Evolutionary conservation across 2,797 vertebrate species (phyloP), one percentile per base, ranked within the genome.

Genomic region (Spinus olivaceus): DNA sequence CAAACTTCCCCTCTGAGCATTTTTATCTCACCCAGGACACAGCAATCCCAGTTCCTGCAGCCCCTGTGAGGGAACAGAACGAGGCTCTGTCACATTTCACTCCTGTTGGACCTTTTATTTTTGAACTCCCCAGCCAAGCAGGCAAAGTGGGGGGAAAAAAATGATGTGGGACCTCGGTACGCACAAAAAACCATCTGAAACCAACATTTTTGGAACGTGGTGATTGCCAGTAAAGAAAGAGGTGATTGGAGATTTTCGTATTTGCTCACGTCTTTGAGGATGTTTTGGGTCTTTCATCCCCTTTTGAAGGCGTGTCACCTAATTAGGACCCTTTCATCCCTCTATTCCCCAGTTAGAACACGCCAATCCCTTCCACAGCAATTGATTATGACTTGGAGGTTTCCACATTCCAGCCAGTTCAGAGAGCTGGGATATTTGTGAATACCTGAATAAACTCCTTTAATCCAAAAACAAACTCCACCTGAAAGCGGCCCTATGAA

Each of bases 371-470:
- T 97, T 97, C 96, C 81, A 94, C 23, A 10, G 97, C 97, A 96
- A 97, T 97, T 94, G 97, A 95, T 96, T 95, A 93, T 97, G 98
- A 97, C 96, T 86, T 97, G 94, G 95, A 97, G 97, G 96, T 97
- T 97, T 97, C 98, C 97, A 97, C 95, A 94, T 95, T 96, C 97
- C 97, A 92, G 90, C 96, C 80, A 84, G 94, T 97, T 97, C 92
- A 86, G 97, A 97, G 97, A 97, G 97, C 88, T 30, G 73, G 95
- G 96, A 96, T 96, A 97, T 98, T 97, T 97, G 97, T 93, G 96
- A 97, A 96, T 96, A 97, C 96, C 98, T 98, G 98, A 98, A 98
- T 98, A 98, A 98, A 98, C 97, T 93, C 95, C 96, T 98, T 98
- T 98, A 98, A 98, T 98, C 97, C 96, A 91, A 97, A 97, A 97